phyloP scores from a whole-genome alignment of 2,113 vertebrate species.

The Dermatemys mawii region DNA sequence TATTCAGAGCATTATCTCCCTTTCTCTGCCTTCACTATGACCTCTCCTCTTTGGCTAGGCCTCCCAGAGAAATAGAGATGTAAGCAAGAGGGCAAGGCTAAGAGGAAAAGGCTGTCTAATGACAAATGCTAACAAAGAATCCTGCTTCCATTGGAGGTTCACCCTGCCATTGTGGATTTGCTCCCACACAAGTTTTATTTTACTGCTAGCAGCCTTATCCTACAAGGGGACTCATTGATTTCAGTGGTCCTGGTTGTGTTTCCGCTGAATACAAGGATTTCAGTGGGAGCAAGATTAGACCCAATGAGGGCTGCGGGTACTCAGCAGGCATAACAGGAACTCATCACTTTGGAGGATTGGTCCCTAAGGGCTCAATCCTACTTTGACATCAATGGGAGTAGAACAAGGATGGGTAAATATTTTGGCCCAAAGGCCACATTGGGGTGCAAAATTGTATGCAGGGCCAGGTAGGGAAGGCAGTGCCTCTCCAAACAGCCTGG shows the following conservation, averaged over 20 bases:
- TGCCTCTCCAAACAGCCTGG: too few species aligned
- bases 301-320: background rate
- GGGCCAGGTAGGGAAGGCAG: too few species aligned
- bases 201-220: background rate
- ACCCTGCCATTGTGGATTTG: background rate
- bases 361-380: background rate
- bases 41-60: background rate
- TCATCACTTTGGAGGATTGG: background rate
- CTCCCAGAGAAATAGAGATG: background rate
- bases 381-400: background rate
- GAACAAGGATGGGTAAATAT: too few species aligned
- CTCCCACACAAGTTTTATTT: background rate
- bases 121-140: background rate
- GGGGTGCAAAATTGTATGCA: too few species aligned
- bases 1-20: background rate
- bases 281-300: fast-evolving
- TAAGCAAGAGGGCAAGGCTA: background rate
- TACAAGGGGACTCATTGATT: background rate
- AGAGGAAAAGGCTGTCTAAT: background rate
- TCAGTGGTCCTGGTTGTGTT: background rate
- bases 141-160: background rate
- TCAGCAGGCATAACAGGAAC: background rate
- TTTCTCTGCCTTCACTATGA: background rate
- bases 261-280: background rate
- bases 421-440: too few species aligned